Base-by-base conservation (phyloP, 2,888 invertebrate species). In the Metalampra italica region DNA sequence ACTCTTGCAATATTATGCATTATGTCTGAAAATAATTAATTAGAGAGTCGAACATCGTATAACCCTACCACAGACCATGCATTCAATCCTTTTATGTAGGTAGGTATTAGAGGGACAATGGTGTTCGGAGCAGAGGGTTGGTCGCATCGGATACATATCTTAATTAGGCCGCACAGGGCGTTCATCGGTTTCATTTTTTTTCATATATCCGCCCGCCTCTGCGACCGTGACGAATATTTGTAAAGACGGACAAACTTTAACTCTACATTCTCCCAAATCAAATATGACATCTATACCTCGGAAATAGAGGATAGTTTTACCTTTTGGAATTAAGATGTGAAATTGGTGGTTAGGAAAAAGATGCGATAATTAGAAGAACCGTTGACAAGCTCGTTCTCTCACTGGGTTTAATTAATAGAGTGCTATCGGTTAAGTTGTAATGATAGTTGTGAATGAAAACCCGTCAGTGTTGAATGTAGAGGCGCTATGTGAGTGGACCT, bases 81-180 rank as follows among this genome's bases (percentile, higher is more conserved):
- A 52, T 54, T 53, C 49, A 51, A 49, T 51, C 47, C 48, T 54
- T 53, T 54, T 53, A 54, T 60, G 58, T 59, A 52, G 22, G 22
- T 22, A 22, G 3, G 22, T 22, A 22, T 5, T 5, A 41, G 46
- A 69, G 61, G 72, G 76, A 82, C 83, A 85, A 85, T 83, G 78
- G 77, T 74, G 72, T 62, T 71, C 74, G 72, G 70, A 76, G 73
- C 75, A 77, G 75, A 75, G 86, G 84, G 86, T 66, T 68, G 76
- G 75, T 64, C 72, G 66, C 76, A 74, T 81, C 78, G 78, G 71
- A 85, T 86, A 84, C 87, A 88, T 86, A 89, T 89, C 89, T 88
- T 89, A 89, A 89, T 89, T 88, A 87, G 87, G 75, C 89, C 89
- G 63, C 89, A 89, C 89, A 89, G 76, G 83, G 76, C 75, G 87